A percentile compares a stretch with the other conserved stretches of the same genome.
phyloP scores from a whole-genome alignment of 2,113 vertebrate species.

The Aplodontia rufa region DNA sequence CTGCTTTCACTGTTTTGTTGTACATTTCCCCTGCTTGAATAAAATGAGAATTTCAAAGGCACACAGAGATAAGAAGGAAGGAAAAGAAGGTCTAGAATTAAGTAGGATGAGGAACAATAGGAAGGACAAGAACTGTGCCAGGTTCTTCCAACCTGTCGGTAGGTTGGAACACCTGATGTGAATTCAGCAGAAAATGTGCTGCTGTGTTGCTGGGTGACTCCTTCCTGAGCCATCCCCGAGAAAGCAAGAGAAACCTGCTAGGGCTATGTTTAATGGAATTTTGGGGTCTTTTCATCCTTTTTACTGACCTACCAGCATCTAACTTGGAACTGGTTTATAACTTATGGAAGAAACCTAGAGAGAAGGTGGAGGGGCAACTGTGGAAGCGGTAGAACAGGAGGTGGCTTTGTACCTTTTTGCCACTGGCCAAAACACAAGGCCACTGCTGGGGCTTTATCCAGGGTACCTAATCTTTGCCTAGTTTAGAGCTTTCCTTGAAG shows the following conservation, averaged over 20 bases:
- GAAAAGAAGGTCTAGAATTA: neutral
- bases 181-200: neutral
- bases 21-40: neutral
- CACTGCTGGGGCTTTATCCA: neutral
- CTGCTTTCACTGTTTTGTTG: neutral
- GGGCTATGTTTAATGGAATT: too few relatives aligned
- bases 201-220: neutral
- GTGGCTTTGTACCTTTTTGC: neutral
- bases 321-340: neutral
- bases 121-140: rapidly evolving
- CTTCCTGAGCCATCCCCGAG: neutral
- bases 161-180: neutral
- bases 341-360: neutral
- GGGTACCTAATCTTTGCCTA: too few relatives aligned
- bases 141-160: too few relatives aligned
- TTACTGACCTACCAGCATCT: neutral
- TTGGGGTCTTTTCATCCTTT: neutral
- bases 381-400: too few relatives aligned
- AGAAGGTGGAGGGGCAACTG: neutral
- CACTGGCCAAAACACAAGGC: neutral
- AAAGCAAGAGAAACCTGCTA: neutral
- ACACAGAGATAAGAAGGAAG: neutral
- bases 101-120: neutral
- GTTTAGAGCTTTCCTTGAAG: neutral
- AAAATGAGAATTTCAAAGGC: neutral